Percentiles rank a stretch among this genome's conserved stretches.
Conservation (phyloP, 2,113 vertebrate genomes). For the Talpa occidentalis region DNA sequence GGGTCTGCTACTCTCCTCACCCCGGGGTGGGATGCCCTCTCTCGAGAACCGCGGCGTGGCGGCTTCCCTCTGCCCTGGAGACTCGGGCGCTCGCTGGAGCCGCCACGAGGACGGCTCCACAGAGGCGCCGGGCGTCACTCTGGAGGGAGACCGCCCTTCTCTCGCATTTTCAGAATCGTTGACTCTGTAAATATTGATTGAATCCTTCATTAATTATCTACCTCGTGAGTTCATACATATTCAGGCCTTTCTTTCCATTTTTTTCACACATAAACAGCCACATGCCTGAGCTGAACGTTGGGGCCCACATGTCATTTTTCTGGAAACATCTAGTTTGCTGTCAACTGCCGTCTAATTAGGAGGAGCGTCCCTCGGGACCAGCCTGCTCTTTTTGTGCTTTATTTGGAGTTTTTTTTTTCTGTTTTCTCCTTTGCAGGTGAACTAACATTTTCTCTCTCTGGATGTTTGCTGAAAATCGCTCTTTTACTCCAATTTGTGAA, state of each 20-base stretch:
- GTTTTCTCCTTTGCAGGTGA: neutral
- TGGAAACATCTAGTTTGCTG: neutral
- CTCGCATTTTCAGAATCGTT: neutral
- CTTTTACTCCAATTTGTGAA: neutral
- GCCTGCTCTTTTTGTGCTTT: neutral
- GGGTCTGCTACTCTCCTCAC: too few relatives aligned
- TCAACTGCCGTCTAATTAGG: neutral
- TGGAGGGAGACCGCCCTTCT: neutral
- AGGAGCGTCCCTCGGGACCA: neutral
- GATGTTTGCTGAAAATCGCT: neutral
- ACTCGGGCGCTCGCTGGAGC: too few relatives aligned
- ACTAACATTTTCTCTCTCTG: neutral
- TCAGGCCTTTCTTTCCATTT: neutral
- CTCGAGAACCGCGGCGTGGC: too few relatives aligned
- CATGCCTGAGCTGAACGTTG: neutral
- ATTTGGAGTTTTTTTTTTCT: neutral
- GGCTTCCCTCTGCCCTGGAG: too few relatives aligned
- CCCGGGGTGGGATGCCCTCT: too few relatives aligned
- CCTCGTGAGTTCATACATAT: conserved; percentile 47
- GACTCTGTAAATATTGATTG: conserved; percentile 66
- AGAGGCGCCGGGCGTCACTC: too few relatives aligned
- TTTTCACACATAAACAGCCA: neutral
- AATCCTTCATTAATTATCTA: conserved; percentile 57
- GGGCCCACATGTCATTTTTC: neutral
- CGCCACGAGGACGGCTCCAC: too few relatives aligned